Conservation (phyloP, 2,113 vertebrate genomes). For the Aplodontia rufa region DNA sequence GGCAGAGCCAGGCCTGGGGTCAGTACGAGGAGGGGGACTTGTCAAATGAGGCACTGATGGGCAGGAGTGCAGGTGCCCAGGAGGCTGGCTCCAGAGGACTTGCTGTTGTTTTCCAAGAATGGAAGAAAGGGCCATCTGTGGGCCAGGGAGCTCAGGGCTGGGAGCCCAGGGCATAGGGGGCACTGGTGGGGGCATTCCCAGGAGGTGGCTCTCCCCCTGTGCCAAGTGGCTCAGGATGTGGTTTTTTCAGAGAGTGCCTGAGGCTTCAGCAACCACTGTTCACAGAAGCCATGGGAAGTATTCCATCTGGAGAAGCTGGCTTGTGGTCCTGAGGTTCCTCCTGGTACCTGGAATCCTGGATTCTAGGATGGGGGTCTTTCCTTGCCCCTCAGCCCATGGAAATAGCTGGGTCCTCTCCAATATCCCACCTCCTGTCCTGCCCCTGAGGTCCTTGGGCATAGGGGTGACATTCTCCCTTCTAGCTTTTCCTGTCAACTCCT, state of each 20-base stretch:
- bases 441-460: background rate
- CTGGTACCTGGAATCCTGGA: background rate
- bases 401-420: background rate
- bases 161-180: background rate
- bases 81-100: background rate
- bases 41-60: background rate
- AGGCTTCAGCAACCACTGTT: background rate
- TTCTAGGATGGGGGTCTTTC: background rate
- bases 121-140: accelerated
- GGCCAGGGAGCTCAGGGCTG: accelerated
- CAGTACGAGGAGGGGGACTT: background rate
- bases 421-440: background rate
- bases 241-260: background rate
- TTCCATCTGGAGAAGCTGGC: background rate
- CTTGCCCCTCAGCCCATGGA: background rate
- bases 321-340: background rate
- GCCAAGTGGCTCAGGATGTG: background rate
- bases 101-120: background rate
- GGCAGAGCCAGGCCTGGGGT: background rate
- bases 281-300: background rate
- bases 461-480: background rate
- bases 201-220: background rate
- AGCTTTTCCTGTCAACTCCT: background rate
- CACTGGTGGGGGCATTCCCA: background rate
- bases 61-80: background rate